Evolutionary conservation across 2,888 invertebrate species (phyloP).

Genomic region (Melitaea athalia): DNA sequence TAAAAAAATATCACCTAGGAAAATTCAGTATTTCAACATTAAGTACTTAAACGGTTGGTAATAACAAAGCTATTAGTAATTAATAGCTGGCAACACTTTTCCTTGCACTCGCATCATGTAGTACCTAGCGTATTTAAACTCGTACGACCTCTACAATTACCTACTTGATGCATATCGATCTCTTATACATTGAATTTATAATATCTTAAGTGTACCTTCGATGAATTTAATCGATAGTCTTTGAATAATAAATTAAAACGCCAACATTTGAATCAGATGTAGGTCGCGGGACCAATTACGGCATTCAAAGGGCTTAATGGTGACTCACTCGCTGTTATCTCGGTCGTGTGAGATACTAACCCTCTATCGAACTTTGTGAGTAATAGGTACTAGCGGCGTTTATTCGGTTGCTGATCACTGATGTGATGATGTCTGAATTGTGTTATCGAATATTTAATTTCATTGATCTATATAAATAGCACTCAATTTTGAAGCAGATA

Average conservation of each 20-base stretch:
- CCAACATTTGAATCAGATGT: conserved; percentile 2
- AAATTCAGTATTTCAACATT: too few relatives aligned
- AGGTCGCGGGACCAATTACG: conserved; percentile 11
- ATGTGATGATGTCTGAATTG: conserved; percentile 2
- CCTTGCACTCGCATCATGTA: too few relatives aligned
- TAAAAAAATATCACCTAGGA: too few relatives aligned
- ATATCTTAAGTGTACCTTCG: neutral
- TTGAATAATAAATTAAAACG: conserved; percentile 2
- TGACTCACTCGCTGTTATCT: conserved; percentile 13
- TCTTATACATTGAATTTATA: neutral
- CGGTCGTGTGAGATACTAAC: neutral
- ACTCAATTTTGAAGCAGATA: too few relatives aligned
- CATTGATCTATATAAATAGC: neutral
- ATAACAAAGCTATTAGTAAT: too few relatives aligned
- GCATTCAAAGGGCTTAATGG: conserved; percentile 8
- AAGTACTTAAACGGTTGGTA: too few relatives aligned
- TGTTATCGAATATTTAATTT: neutral
- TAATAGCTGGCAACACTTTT: too few relatives aligned
- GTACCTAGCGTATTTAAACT: neutral
- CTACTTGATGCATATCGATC: neutral
- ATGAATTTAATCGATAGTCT: neutral
- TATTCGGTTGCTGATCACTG: neutral
- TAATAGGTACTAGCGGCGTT: conserved; percentile 1
- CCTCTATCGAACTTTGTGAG: conserved; percentile 15
- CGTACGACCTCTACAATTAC: neutral